Conservation (phyloP, 2,888 invertebrate genomes). For the Danaus chrysippus region DNA sequence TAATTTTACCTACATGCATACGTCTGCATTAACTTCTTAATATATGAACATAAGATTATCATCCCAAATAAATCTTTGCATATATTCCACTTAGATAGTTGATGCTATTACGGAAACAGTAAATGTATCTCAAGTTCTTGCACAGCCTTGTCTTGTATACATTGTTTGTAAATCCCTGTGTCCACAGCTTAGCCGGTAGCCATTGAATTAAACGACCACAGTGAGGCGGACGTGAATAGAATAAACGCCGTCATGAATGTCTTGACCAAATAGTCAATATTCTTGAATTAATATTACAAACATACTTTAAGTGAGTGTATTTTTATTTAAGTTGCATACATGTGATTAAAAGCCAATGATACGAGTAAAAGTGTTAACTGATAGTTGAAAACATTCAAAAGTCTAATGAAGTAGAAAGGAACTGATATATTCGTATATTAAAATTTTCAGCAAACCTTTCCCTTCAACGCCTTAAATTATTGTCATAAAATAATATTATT, state of each 20-base stretch:
- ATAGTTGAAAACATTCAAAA: too few species aligned
- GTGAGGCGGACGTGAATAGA: constrained; percentile 52
- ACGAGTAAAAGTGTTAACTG: too few species aligned
- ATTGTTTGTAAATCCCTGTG: constrained; percentile 44
- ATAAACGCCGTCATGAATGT: constrained; percentile 35
- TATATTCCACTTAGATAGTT: too few species aligned
- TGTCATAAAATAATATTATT: background rate
- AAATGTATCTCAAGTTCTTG: background rate
- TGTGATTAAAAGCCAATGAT: too few species aligned
- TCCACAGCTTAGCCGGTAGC: constrained; percentile 42
- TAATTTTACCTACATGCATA: too few species aligned
- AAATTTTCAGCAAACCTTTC: background rate
- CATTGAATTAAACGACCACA: constrained; percentile 62
- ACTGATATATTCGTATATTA: too few species aligned
- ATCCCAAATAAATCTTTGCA: too few species aligned
- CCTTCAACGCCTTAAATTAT: background rate
- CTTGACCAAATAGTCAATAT: constrained; percentile 20
- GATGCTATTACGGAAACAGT: too few species aligned
- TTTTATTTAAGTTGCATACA: too few species aligned
- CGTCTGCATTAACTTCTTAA: too few species aligned
- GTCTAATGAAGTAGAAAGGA: too few species aligned
- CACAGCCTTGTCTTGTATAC: background rate
- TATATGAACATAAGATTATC: too few species aligned
- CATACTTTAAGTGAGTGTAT: background rate
- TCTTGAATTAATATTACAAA: background rate